These are phyloP conservation scores for Cinara cedri DNA, from an alignment of 2,888 invertebrate species.

Conservation along the genomic window DNA sequence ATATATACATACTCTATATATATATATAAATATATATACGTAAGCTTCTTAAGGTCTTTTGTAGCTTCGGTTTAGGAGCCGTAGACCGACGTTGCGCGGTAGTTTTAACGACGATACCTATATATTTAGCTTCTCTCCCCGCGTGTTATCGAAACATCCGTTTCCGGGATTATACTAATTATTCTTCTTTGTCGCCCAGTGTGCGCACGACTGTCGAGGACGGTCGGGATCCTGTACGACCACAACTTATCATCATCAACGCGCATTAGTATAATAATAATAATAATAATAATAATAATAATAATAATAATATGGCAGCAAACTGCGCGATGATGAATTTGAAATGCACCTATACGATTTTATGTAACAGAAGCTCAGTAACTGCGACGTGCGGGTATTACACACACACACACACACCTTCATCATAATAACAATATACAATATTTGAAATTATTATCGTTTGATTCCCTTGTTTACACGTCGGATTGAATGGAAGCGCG, in stretches of 20 bases:
- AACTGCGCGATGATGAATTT: slow-evolving; percentile 28
- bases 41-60: slow-evolving; percentile 17
- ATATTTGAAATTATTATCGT: too few species aligned
- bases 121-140: slow-evolving; percentile 6
- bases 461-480: too few species aligned
- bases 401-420: too few species aligned
- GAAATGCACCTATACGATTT: too few species aligned
- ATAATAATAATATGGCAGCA: slow-evolving; percentile 3
- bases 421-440: too few species aligned
- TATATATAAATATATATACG: too few species aligned
- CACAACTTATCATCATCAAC: slow-evolving; percentile 40
- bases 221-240: background rate
- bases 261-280: background rate
- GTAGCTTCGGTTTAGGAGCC: slow-evolving; percentile 3
- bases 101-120: background rate
- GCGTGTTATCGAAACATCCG: slow-evolving; percentile 32
- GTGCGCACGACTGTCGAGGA: background rate
- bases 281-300: background rate
- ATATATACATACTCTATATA: too few species aligned
- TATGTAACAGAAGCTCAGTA: too few species aligned
- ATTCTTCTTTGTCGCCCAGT: slow-evolving; percentile 23
- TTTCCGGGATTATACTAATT: slow-evolving; percentile 48
- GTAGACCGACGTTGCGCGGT: background rate
- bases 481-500: too few species aligned
- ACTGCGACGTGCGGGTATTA: too few species aligned